These are phyloP conservation scores for Orthonychiurus folsomi DNA, from an alignment of 2,888 invertebrate genomes.

Conservation along the genomic window DNA sequence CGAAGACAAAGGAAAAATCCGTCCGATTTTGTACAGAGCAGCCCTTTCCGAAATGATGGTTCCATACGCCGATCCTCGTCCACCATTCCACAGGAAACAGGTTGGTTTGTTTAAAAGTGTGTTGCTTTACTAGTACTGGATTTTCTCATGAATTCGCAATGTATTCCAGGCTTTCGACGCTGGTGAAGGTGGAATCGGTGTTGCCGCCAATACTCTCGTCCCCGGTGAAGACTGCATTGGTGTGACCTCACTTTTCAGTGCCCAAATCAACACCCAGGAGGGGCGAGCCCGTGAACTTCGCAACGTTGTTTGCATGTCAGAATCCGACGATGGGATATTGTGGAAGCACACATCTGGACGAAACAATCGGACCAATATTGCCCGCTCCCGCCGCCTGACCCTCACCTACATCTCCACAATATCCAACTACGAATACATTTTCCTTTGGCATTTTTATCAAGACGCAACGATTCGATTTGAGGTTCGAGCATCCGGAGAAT, in stretches of 20 bases:
- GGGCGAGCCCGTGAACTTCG: conserved; percentile 23
- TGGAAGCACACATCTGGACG: conserved; percentile 35
- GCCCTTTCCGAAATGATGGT: conserved; percentile 34
- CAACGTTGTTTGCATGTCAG: conserved; percentile 34
- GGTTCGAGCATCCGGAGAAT: conserved; percentile 33
- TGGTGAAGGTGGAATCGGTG: conserved; percentile 29
- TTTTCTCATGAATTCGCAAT: not conserved
- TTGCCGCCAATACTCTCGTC: conserved; percentile 24
- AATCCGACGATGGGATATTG: conserved; percentile 32
- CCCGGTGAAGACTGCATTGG: conserved; percentile 33
- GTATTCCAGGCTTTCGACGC: conserved; percentile 24
- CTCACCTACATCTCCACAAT: conserved; percentile 34
- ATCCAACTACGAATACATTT: conserved; percentile 35
- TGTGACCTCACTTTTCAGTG: conserved; percentile 29
- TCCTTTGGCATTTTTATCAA: conserved; percentile 32
- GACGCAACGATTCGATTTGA: conserved; percentile 33
- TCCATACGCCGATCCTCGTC: conserved; percentile 33
- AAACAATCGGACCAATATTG: conserved; percentile 23
- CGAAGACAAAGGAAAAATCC: conserved; percentile 19
- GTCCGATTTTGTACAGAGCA: conserved; percentile 29
- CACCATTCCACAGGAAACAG: conserved; percentile 35
- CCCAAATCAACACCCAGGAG: conserved; percentile 25
- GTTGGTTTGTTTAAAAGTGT: conserved; percentile 2
- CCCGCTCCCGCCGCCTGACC: conserved; percentile 26
- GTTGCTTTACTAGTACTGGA: conserved; percentile 1